Base-by-base conservation (phyloP, 2,888 invertebrate species). In the Tinea semifulvella region DNA sequence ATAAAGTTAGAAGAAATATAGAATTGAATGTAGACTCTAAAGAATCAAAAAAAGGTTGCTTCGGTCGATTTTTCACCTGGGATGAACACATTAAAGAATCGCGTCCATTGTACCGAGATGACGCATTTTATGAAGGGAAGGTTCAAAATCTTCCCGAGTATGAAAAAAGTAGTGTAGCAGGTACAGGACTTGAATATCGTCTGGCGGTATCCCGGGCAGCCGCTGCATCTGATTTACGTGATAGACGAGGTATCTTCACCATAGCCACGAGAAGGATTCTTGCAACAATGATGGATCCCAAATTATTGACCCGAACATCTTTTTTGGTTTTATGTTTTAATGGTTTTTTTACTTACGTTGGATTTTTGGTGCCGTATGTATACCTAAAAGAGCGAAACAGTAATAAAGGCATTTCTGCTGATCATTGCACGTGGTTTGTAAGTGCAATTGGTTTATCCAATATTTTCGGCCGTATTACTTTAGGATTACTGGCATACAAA, bases 71-170 rank as follows among this genome's bases (percentile, higher is more conserved):
- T 22, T 76, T 56, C 52, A 57, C 60, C 11, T 79, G 79, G 79
- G 72, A 77, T 47, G 48, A 62, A 27, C 75, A 77, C 49, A 56
- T 70, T 35, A 52, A 60, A 14, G 60, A 75, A 47, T 60, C 74
- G 27, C 66, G 79, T 8, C 79, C 79, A 2, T 60, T 80, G 66
- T 80, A 80, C 50, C 60, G 79, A 47, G 79, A 80, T 53, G 79
- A 80, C 51, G 74, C 64, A 43, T 80, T 80, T 58, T 80, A 72
- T 50, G 60, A 58, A 10, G 76, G 79, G 1, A 68, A 63, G 46
- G 42, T 80, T 43, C 59, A 69, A 50, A 59, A 64, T 5, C 54
- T 80, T 47, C 65, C 71, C 13, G 55, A 50, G 7, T 80, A 79
- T 50, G 65, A 72, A 55, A 79, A 76, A 61, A 77, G 72, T 58